These are phyloP conservation scores for Pagetopsis macropterus DNA, from an alignment of 2,797 vertebrate genomes.

Conservation along the genomic window DNA sequence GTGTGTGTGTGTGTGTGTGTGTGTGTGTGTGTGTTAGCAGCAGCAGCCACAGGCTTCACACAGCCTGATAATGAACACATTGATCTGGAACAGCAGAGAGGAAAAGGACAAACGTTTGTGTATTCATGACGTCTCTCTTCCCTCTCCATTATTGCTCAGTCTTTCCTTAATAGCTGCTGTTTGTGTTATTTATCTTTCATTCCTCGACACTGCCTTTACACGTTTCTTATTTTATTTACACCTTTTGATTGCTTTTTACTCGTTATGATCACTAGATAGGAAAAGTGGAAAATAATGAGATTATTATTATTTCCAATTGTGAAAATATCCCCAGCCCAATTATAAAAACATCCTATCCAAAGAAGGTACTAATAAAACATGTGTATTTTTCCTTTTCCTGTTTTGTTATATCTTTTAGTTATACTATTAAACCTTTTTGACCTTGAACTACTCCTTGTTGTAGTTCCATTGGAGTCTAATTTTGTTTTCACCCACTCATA, in stretches of 20 bases:
- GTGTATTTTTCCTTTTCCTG: neutral
- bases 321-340: neutral
- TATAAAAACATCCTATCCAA: neutral
- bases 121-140: constrained; percentile 38
- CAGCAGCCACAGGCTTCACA: constrained; percentile 57
- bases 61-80: constrained; percentile 74
- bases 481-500: too few relatives aligned
- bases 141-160: constrained; percentile 33
- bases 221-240: constrained; percentile 12
- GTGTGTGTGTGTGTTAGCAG: constrained; percentile 13
- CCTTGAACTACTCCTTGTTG: neutral
- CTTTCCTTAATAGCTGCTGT: constrained; percentile 29
- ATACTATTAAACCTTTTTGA: neutral
- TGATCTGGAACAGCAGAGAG: constrained; percentile 68
- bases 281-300: neutral
- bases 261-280: neutral
- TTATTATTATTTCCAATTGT: constrained; percentile 18
- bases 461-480: too few relatives aligned
- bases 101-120: constrained; percentile 56
- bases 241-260: constrained; percentile 22
- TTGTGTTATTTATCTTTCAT: constrained; percentile 23
- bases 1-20: too few relatives aligned
- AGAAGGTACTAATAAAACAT: neutral
- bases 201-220: constrained; percentile 1
- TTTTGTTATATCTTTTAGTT: neutral